Conservation (phyloP, 2,888 invertebrate species). For the Caenorhabditis becei region DNA sequence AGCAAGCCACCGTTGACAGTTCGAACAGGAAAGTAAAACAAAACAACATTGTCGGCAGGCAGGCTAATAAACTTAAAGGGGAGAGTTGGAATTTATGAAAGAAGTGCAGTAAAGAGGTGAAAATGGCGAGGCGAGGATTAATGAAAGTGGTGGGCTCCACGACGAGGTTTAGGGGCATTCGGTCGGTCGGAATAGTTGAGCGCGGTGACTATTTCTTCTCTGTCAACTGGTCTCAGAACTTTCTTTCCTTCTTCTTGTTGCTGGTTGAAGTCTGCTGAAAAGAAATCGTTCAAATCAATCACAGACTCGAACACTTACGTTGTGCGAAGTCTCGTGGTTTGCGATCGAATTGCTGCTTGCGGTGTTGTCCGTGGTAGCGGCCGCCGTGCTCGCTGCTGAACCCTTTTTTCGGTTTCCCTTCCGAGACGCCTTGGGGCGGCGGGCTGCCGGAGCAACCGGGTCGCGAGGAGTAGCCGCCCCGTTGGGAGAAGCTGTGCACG, state of each 20-base stretch:
- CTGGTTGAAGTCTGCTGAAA: constrained; percentile 30
- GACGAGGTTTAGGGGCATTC: not conserved
- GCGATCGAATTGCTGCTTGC: constrained; percentile 11
- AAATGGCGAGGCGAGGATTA: not conserved
- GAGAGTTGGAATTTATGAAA: not conserved
- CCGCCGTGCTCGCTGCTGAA: not conserved
- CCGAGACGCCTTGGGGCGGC: constrained; percentile 18
- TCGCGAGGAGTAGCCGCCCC: constrained; percentile 13
- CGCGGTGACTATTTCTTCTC: constrained; percentile 29
- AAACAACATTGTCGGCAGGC: not conserved
- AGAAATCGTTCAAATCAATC: not conserved
- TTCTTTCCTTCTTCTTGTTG: constrained; percentile 36
- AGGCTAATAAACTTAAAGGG: constrained; percentile 6
- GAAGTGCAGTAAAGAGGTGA: not conserved
- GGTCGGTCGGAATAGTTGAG: constrained; percentile 2
- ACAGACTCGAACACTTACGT: not conserved
- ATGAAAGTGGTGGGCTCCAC: constrained; percentile 1
- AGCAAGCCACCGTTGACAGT: not conserved
- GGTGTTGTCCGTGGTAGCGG: not conserved
- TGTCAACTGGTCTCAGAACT: constrained; percentile 4
- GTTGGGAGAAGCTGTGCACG: constrained; percentile 13
- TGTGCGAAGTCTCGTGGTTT: constrained; percentile 14
- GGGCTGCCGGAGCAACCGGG: constrained; percentile 21
- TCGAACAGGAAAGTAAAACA: constrained; percentile 1
- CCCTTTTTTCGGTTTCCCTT: constrained; percentile 36